Percentiles rank a stretch among this genome's conserved stretches.
Evolutionary conservation across 2,888 invertebrate genomes (phyloP).

Genomic region (Melikaiella ostensackeni): DNA sequence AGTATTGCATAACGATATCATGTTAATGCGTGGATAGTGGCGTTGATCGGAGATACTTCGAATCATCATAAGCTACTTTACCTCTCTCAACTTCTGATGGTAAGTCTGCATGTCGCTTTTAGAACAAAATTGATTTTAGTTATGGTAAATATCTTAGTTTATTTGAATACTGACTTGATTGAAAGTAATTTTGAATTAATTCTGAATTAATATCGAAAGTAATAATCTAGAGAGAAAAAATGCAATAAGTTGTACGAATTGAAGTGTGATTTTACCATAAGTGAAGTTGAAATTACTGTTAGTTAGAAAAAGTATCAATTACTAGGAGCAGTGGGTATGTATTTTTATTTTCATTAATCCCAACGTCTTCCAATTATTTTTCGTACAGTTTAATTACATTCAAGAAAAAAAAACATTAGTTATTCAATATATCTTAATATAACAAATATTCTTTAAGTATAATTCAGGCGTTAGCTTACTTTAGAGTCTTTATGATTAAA

Average conservation of each 20-base stretch:
- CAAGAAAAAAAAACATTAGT: neutral
- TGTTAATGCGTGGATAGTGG: conserved; percentile 75
- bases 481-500: neutral
- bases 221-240: neutral
- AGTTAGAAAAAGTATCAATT: conserved; percentile 56
- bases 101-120: conserved; percentile 77
- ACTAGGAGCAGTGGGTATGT: conserved; percentile 68
- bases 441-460: neutral
- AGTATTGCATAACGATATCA: conserved; percentile 44
- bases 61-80: conserved; percentile 81
- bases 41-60: conserved; percentile 80
- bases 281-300: conserved; percentile 52
- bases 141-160: conserved; percentile 55
- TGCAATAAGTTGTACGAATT: no score
- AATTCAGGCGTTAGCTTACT: neutral
- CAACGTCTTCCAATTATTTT: neutral
- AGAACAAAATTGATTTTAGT: conserved; percentile 53
- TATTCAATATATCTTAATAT: neutral
- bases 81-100: conserved; percentile 80
- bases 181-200: neutral
- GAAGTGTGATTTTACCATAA: conserved; percentile 53
- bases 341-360: conserved; percentile 46
- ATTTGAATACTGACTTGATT: neutral
- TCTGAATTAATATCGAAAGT: neutral
- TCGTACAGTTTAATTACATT: neutral